phyloP scores from a whole-genome alignment of 2,113 vertebrate genomes.

The Calypte anna region DNA sequence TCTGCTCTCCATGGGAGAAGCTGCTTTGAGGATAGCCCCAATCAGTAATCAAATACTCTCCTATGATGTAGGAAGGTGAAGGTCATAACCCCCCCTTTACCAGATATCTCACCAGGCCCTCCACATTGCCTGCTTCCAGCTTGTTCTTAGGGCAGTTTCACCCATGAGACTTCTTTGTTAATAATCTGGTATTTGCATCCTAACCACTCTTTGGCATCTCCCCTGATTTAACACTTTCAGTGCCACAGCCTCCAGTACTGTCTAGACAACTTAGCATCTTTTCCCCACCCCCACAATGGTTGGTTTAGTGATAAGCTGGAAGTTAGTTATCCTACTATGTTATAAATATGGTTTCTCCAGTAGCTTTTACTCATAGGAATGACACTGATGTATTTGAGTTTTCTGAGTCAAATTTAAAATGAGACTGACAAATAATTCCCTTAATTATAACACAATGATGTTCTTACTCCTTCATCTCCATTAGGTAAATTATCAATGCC shows the following conservation, averaged over 20 bases:
- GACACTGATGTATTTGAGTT: not conserved
- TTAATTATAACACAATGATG: not conserved
- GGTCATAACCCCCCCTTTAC: not conserved
- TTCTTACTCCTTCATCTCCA: constrained; percentile 20
- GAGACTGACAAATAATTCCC: not conserved
- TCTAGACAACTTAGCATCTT: not conserved
- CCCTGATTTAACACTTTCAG: not conserved
- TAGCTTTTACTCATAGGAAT: not conserved
- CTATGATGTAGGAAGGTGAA: not conserved
- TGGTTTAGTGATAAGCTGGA: not conserved
- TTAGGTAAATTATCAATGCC: not conserved
- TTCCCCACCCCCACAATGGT: not conserved
- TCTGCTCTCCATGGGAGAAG: not conserved
- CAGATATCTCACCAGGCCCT: not conserved
- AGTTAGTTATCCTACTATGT: not conserved
- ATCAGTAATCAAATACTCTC: not conserved
- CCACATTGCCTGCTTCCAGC: not conserved
- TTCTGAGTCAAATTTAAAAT: constrained; percentile 6
- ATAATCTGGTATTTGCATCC: not conserved
- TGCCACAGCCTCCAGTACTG: not conserved
- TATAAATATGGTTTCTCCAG: not conserved
- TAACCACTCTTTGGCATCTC: not conserved
- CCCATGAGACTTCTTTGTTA: not conserved
- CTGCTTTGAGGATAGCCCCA: not conserved
- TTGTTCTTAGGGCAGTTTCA: not conserved